A percentile compares a stretch with the other conserved stretches of the same genome.
Evolutionary conservation across 2,797 vertebrate genomes (phyloP).

Genomic region (Rachycentron canadum): DNA sequence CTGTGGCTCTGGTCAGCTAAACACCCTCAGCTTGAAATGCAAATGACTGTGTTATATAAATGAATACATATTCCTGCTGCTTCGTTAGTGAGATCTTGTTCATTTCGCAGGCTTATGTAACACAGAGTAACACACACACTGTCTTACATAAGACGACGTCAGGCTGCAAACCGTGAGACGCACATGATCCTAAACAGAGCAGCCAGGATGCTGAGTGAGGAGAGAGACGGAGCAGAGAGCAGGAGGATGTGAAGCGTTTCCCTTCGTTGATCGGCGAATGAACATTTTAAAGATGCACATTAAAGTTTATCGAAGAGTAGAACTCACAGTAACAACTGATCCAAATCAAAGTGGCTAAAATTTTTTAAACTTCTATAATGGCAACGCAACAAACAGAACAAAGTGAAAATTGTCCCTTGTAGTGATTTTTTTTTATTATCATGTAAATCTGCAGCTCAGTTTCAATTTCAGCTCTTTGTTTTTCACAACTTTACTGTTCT

Average conservation of each 20-base stretch:
- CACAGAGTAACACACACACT: slow-evolving; percentile 3
- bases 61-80: background rate
- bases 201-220: background rate
- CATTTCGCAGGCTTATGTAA: slow-evolving; percentile 3
- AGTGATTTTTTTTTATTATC: too few species aligned
- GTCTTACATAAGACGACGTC: slow-evolving; percentile 3
- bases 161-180: background rate
- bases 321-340: background rate
- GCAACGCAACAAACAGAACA: too few species aligned
- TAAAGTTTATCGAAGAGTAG: background rate
- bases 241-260: background rate
- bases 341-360: too few species aligned
- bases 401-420: background rate
- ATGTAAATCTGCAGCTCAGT: too few species aligned
- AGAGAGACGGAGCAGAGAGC: background rate
- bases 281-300: background rate
- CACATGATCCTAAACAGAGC: background rate
- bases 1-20: background rate
- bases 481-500: too few species aligned
- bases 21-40: background rate
- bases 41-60: background rate
- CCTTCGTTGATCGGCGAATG: too few species aligned
- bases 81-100: background rate
- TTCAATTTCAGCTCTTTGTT: too few species aligned
- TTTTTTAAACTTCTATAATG: too few species aligned